phyloP scores from a whole-genome alignment of 2,797 vertebrate species.

The Oryzias dopingdopingensis region DNA sequence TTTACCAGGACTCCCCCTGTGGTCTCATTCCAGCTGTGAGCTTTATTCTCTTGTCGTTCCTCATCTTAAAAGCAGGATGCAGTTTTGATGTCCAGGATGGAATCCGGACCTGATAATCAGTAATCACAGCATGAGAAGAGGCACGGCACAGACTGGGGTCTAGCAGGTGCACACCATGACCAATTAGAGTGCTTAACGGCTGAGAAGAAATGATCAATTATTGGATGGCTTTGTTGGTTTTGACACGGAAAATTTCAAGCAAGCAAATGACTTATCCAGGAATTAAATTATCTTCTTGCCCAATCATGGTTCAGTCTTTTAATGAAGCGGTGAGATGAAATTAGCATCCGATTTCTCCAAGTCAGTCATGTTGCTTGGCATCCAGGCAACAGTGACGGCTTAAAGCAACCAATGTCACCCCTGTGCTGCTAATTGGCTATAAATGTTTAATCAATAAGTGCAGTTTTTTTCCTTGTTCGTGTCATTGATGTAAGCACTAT shows the following conservation, averaged over 20 bases:
- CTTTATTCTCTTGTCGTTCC: constrained; percentile 19
- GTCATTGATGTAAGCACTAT: constrained; percentile 41
- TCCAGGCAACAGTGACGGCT: constrained; percentile 19
- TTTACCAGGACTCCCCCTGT: constrained; percentile 29
- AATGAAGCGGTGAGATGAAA: constrained; percentile 12
- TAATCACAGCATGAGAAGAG: constrained; percentile 47
- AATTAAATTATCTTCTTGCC: constrained; percentile 15
- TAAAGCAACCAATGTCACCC: constrained; percentile 19
- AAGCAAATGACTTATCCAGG: constrained; percentile 6
- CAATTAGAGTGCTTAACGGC: constrained; percentile 46
- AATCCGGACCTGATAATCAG: constrained; percentile 62
- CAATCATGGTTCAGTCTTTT: constrained; percentile 6
- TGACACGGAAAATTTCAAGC: constrained; percentile 22
- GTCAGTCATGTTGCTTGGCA: constrained; percentile 16
- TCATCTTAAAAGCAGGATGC: constrained; percentile 20
- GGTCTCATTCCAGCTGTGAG: constrained; percentile 34
- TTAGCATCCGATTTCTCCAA: constrained; percentile 11
- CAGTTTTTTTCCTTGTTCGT: constrained; percentile 34
- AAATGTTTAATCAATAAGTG: constrained; percentile 43
- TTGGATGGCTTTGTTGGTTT: constrained; percentile 38
- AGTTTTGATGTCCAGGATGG: constrained; percentile 37
- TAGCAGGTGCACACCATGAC: constrained; percentile 54
- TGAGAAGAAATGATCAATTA: constrained; percentile 41
- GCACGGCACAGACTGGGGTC: constrained; percentile 29
- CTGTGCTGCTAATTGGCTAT: constrained; percentile 23